Evolutionary conservation across 2,113 vertebrate genomes (phyloP).

Genomic region (Hypomesus transpacificus): DNA sequence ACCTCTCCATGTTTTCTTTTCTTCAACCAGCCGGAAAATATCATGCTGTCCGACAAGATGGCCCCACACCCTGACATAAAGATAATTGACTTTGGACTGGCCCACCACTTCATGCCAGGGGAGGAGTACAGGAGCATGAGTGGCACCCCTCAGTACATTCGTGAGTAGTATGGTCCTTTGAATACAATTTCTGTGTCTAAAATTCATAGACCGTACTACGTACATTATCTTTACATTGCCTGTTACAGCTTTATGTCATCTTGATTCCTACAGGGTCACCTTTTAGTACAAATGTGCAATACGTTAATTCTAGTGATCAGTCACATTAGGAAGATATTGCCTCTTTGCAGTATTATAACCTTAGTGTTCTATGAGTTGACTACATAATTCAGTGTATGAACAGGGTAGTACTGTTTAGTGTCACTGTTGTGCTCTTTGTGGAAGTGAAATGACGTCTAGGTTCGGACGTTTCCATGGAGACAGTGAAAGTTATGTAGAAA

Average conservation of each 20-base stretch:
- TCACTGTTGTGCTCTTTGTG: neutral
- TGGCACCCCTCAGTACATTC: slow-evolving; percentile 84
- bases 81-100: slow-evolving; percentile 78
- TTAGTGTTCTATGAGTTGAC: too few species aligned
- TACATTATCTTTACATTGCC: too few species aligned
- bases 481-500: slow-evolving; percentile 18
- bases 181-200: neutral
- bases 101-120: slow-evolving; percentile 65
- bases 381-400: neutral
- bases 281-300: too few species aligned
- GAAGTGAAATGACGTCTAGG: slow-evolving; percentile 9
- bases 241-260: too few species aligned
- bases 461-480: slow-evolving; percentile 24
- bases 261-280: too few species aligned
- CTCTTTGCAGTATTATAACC: too few species aligned
- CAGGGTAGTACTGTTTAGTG: neutral
- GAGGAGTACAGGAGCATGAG: slow-evolving; percentile 69
- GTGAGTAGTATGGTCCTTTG: slow-evolving; percentile 51
- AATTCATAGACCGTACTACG: too few species aligned
- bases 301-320: too few species aligned
- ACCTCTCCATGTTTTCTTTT: slow-evolving; percentile 12
- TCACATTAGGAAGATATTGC: too few species aligned
- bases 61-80: slow-evolving; percentile 66
- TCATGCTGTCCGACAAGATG: slow-evolving; percentile 72
- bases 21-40: slow-evolving; percentile 74